Conservation (phyloP, 1,140 invertebrate genomes). For the Drosophila virilis region DNA sequence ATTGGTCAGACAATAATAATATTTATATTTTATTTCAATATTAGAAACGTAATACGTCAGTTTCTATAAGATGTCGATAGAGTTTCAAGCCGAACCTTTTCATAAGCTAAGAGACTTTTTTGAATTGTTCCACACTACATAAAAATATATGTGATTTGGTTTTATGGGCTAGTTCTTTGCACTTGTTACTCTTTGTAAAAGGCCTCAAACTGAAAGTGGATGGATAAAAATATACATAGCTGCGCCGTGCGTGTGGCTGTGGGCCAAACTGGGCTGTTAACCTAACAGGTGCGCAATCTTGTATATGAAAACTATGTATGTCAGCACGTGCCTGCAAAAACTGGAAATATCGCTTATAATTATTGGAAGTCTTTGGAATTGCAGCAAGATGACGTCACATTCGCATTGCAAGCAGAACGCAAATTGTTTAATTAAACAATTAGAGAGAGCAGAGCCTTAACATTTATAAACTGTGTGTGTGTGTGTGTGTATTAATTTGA, state of each 20-base stretch:
- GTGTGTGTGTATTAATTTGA: neutral
- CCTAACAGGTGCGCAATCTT: constrained; percentile 14
- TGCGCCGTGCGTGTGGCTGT: constrained; percentile 9
- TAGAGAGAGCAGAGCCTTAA: neutral
- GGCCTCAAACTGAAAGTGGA: too few relatives aligned
- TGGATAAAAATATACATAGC: too few relatives aligned
- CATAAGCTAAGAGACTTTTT: too few relatives aligned
- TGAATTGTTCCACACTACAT: too few relatives aligned
- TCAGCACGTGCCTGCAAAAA: constrained; percentile 22
- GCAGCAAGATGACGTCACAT: constrained; percentile 34
- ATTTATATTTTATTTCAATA: too few relatives aligned
- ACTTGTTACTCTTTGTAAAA: neutral
- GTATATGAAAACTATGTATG: constrained; percentile 1
- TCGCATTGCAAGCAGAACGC: neutral
- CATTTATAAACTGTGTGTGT: constrained; percentile 9
- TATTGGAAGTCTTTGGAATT: constrained; percentile 17
- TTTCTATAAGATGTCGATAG: too few relatives aligned
- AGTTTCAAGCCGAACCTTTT: too few relatives aligned
- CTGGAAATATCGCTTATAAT: constrained; percentile 11
- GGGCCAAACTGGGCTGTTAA: neutral
- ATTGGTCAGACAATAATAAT: too few relatives aligned
- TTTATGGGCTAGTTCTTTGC: neutral
- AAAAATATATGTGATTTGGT: too few relatives aligned
- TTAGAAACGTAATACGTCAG: too few relatives aligned
- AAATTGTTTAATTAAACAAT: neutral